Percentiles rank a stretch among this genome's conserved stretches.
Evolutionary conservation across 2,113 vertebrate genomes (phyloP).

Genomic region (Rhegmatorhina hoffmannsi): DNA sequence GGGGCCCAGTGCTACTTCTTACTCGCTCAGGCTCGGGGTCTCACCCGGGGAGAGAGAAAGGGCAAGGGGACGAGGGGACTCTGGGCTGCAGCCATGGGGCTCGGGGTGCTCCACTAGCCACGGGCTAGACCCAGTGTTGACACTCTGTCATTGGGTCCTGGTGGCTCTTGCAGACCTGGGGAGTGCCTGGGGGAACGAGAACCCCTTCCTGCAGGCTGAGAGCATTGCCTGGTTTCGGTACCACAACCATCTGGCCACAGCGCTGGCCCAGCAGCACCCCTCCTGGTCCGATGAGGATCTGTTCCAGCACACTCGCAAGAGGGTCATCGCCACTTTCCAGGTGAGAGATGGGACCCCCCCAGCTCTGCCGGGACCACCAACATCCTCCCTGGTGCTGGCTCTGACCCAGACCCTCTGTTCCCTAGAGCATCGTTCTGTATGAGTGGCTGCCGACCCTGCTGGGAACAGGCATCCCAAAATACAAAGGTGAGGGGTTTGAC

Average conservation of each 20-base stretch:
- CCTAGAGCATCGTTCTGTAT: slow-evolving; percentile 86
- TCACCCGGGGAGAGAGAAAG: neutral
- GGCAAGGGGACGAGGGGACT: rapidly evolving
- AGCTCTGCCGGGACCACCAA: neutral
- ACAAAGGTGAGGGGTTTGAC: slow-evolving; percentile 75
- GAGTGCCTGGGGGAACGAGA: slow-evolving; percentile 90
- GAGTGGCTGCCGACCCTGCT: slow-evolving; percentile 88
- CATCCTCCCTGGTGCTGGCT: neutral
- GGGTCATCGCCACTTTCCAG: slow-evolving; percentile 89
- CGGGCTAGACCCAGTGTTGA: rapidly evolving
- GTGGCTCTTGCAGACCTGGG: slow-evolving; percentile 82
- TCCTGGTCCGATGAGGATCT: slow-evolving; percentile 88
- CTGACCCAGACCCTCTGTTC: neutral
- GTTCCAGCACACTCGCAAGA: slow-evolving; percentile 89
- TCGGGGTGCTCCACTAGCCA: neutral
- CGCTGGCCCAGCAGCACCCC: slow-evolving; percentile 71
- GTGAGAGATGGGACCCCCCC: slow-evolving; percentile 46
- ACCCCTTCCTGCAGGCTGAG: slow-evolving; percentile 85
- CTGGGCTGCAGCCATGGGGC: neutral
- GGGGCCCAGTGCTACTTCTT: rapidly evolving
- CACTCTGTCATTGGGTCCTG: neutral
- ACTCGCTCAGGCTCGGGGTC: rapidly evolving
- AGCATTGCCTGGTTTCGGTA: slow-evolving; percentile 92
- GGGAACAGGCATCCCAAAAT: slow-evolving; percentile 60
- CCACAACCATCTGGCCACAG: slow-evolving; percentile 85